These are phyloP conservation scores for Megaceryle maxima DNA, from an alignment of 2,113 vertebrate species.

Conservation along the genomic window DNA sequence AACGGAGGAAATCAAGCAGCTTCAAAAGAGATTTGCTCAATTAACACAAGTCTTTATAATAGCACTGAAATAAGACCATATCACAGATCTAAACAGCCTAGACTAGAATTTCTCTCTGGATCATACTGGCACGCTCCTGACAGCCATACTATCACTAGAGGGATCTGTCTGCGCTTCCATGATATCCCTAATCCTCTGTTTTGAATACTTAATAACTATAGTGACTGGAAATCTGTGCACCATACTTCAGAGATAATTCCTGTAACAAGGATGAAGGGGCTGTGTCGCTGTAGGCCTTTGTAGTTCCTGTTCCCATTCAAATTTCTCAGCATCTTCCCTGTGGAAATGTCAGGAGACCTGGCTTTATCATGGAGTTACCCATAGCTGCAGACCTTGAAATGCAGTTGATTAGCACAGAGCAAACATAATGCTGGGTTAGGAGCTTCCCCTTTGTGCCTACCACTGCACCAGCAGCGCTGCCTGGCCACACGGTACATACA, in stretches of 20 bases:
- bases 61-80: not conserved
- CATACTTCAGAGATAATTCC: not conserved
- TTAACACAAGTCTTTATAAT: constrained; percentile 41
- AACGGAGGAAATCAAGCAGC: constrained; percentile 9
- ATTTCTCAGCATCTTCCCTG: not conserved
- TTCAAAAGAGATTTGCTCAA: constrained; percentile 43
- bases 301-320: not conserved
- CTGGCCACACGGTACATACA: not conserved
- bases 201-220: constrained; percentile 15
- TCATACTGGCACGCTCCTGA: not conserved
- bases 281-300: not conserved
- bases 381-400: not conserved
- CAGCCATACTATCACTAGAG: not conserved
- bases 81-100: constrained; percentile 18
- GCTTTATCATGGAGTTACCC: not conserved
- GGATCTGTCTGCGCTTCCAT: constrained; percentile 10
- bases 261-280: not conserved
- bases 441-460: not conserved
- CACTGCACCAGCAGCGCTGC: not conserved
- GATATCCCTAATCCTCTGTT: constrained; percentile 18
- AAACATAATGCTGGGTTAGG: fast-evolving
- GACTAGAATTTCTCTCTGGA: not conserved
- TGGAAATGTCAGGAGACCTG: not conserved
- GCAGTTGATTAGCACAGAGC: not conserved
- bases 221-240: not conserved